phyloP scores from a whole-genome alignment of 92 coral and sea anemone genomes.

The Epizoanthus ramosus region DNA sequence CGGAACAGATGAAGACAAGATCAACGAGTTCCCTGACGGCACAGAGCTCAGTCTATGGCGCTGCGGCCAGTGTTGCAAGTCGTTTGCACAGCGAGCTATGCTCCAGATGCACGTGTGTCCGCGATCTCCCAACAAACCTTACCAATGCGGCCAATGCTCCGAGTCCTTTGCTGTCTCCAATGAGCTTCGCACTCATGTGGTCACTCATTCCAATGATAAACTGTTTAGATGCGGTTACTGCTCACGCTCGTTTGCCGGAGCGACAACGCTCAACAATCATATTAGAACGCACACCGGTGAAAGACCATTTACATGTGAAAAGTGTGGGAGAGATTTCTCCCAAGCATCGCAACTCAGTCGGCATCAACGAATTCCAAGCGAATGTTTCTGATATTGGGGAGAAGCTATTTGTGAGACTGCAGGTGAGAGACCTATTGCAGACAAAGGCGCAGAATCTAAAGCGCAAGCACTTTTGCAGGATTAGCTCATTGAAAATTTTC shows the following conservation, averaged over 20 bases:
- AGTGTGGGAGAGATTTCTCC: conserved; percentile 81
- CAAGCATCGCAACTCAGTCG: conserved; percentile 98
- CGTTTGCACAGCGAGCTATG: conserved; percentile 85
- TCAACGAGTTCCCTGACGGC: conserved; percentile 27
- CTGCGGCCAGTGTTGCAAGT: conserved; percentile 89
- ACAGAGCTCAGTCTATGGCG: conserved; percentile 78
- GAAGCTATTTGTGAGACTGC: too few relatives aligned
- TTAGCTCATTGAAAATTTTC: too few relatives aligned
- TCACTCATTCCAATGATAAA: conserved; percentile 91
- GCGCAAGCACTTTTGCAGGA: too few relatives aligned
- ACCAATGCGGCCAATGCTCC: conserved; percentile 92
- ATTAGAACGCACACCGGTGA: conserved; percentile 98
- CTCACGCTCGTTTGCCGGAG: conserved; percentile 92
- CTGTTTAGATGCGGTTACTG: conserved; percentile 98
- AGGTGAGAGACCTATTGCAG: too few relatives aligned
- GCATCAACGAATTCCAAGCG: conserved; percentile 85
- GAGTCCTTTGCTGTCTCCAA: conserved; percentile 76
- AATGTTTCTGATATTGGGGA: conserved; percentile 47
- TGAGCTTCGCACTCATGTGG: conserved; percentile 97
- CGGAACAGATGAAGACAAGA: not conserved
- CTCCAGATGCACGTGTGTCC: conserved; percentile 86
- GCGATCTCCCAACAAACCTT: conserved; percentile 78
- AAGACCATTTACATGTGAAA: conserved; percentile 88
- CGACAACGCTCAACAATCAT: conserved; percentile 95
- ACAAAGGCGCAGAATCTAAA: too few relatives aligned